Conservation (phyloP, 2,797 vertebrate species). For the Characodon lateralis region DNA sequence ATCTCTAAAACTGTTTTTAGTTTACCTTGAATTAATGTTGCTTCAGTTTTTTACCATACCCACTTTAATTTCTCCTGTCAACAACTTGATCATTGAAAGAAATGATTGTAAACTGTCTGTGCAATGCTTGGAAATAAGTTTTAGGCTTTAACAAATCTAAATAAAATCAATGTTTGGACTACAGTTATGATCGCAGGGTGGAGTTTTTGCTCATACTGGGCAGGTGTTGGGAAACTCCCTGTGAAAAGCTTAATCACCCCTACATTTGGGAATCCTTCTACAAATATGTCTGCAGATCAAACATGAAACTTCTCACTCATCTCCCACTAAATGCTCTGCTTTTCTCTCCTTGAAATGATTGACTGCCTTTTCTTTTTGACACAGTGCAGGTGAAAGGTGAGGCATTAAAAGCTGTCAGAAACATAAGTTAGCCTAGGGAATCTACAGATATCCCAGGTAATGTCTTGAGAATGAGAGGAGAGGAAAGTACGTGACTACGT, state of each 20-base stretch:
- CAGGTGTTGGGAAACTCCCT: constrained; percentile 73
- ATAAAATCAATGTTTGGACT: constrained; percentile 28
- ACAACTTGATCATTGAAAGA: neutral
- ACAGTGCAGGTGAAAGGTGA: constrained; percentile 66
- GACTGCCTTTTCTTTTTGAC: constrained; percentile 67
- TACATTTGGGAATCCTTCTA: constrained; percentile 64
- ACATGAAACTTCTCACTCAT: constrained; percentile 75
- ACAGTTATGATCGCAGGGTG: constrained; percentile 31
- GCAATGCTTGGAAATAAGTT: neutral
- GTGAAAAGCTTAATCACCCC: constrained; percentile 48
- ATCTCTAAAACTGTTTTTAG: neutral
- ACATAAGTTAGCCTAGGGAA: constrained; percentile 59
- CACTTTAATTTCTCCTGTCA: neutral
- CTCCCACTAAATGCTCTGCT: constrained; percentile 63
- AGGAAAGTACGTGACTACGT: constrained; percentile 36
- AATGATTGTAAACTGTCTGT: neutral
- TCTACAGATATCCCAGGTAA: constrained; percentile 54
- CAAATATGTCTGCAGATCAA: constrained; percentile 74
- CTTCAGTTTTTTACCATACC: neutral
- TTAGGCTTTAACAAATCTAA: neutral
- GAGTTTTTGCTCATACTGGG: constrained; percentile 34
- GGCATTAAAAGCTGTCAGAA: constrained; percentile 64
- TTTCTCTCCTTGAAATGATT: constrained; percentile 66
- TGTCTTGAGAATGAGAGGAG: constrained; percentile 60
- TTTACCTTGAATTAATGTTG: neutral